Evolutionary conservation across 2,888 invertebrate genomes (phyloP).

Genomic region (Emmelina monodactyla): DNA sequence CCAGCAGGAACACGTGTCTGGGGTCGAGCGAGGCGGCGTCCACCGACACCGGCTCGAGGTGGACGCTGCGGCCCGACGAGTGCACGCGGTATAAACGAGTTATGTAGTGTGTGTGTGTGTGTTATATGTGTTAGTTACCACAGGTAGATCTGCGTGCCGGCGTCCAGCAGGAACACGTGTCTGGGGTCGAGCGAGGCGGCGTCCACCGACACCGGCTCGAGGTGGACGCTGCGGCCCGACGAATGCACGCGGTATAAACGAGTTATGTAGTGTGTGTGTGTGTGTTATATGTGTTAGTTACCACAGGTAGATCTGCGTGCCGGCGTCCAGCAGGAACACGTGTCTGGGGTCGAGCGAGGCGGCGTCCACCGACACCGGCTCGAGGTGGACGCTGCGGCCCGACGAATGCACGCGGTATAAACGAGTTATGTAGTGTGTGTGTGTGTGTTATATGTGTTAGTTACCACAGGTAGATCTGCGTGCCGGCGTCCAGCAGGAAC

Average conservation of each 20-base stretch:
- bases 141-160: too few species aligned
- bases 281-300: too few species aligned
- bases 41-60: constrained; percentile 86
- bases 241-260: constrained; percentile 90
- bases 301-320: too few species aligned
- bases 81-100: constrained; percentile 89
- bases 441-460: too few species aligned
- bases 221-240: constrained; percentile 84
- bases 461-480: too few species aligned
- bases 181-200: constrained; percentile 84
- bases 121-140: too few species aligned
- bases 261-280: constrained; percentile 80
- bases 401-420: constrained; percentile 89
- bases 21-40: constrained; percentile 82
- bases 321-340: constrained; percentile 90
- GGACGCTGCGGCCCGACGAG: constrained; percentile 83
- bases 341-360: constrained; percentile 87
- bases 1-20: constrained; percentile 89
- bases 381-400: constrained; percentile 87
- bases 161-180: constrained; percentile 91
- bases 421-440: constrained; percentile 81
- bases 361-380: constrained; percentile 78
- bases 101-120: constrained; percentile 85
- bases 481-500: constrained; percentile 89
- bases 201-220: constrained; percentile 84